These are phyloP conservation scores for Antitype chi DNA, from an alignment of 2,888 invertebrate genomes.

Conservation along the genomic window DNA sequence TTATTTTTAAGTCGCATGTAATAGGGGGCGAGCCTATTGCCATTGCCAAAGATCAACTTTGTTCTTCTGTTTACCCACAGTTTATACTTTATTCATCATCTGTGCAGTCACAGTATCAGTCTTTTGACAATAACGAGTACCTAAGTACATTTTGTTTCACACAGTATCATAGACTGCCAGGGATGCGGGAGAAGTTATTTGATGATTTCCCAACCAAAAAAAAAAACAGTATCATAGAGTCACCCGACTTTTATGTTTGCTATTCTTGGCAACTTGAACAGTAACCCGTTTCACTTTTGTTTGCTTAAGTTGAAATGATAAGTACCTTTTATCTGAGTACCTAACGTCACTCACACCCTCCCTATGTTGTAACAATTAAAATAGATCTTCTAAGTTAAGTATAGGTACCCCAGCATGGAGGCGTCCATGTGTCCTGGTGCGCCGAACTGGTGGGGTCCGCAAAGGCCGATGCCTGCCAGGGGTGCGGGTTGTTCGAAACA, in stretches of 20 bases:
- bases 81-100: background rate
- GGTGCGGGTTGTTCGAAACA: too few relatives aligned
- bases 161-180: background rate
- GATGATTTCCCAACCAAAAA: too few relatives aligned
- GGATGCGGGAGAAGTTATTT: too few relatives aligned
- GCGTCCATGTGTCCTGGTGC: too few relatives aligned
- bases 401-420: too few relatives aligned
- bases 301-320: background rate
- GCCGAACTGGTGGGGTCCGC: too few relatives aligned
- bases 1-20: too few relatives aligned
- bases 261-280: background rate
- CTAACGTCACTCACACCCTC: background rate
- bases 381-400: too few relatives aligned
- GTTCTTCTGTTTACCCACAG: background rate
- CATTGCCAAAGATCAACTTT: background rate
- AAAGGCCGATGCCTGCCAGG: too few relatives aligned
- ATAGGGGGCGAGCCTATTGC: background rate
- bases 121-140: background rate
- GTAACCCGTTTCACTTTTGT: background rate
- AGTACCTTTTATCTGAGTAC: background rate
- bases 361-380: too few relatives aligned
- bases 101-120: background rate
- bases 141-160: background rate
- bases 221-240: too few relatives aligned
- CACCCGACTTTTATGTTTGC: background rate